A percentile compares a stretch with the other conserved stretches of the same genome.
Conservation (phyloP, 2,113 vertebrate species). For the Tenebrosternarchus preto region DNA sequence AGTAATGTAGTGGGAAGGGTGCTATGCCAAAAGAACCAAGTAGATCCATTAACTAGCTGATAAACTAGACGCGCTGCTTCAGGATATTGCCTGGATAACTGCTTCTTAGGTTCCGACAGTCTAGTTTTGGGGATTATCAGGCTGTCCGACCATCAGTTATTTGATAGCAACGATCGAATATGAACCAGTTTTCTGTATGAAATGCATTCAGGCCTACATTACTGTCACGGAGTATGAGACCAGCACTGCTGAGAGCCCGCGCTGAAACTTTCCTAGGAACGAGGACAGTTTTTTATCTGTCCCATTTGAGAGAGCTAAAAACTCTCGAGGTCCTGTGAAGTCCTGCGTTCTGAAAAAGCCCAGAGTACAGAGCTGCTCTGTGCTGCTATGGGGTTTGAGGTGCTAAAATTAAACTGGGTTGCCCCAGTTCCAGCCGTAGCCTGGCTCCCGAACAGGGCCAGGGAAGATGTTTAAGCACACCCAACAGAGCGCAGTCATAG, state of each 20-base stretch:
- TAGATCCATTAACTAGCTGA: too few relatives aligned
- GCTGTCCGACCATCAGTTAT: too few relatives aligned
- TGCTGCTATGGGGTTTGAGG: constrained; percentile 64
- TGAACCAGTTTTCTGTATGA: too few relatives aligned
- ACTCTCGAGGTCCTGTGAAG: constrained; percentile 58
- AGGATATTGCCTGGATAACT: too few relatives aligned
- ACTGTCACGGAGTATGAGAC: not conserved
- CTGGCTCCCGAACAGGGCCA: constrained; percentile 64
- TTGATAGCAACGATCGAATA: too few relatives aligned
- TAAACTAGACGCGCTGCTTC: too few relatives aligned
- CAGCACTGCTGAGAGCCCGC: not conserved
- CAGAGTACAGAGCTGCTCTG: constrained; percentile 70
- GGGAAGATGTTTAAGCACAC: constrained; percentile 33
- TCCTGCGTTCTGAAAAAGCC: constrained; percentile 59
- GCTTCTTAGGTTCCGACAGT: too few relatives aligned
- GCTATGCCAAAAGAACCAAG: too few relatives aligned
- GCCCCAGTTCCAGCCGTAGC: constrained; percentile 70
- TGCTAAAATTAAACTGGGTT: constrained; percentile 76
- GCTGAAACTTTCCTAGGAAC: constrained; percentile 24
- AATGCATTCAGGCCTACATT: too few relatives aligned
- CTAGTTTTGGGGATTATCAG: too few relatives aligned
- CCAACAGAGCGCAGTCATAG: constrained; percentile 10
- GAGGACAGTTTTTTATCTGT: constrained; percentile 44
- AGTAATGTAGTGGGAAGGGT: not conserved
- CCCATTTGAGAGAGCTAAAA: constrained; percentile 54